Evolutionary conservation across 2,113 vertebrate genomes (phyloP).

Genomic region (Sitta europaea): DNA sequence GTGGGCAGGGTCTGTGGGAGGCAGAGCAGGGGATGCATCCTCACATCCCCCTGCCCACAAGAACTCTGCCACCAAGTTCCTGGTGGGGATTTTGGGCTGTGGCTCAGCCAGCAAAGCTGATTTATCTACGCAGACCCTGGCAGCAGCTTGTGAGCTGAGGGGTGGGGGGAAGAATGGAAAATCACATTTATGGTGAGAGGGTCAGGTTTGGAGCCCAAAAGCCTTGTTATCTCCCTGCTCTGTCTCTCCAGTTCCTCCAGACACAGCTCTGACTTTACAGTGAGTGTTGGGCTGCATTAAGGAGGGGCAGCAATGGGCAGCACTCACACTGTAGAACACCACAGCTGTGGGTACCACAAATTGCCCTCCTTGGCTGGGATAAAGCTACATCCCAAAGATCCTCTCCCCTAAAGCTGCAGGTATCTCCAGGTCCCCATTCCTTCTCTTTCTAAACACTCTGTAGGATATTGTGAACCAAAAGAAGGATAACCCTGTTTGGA

Average conservation of each 20-base stretch:
- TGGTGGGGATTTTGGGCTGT: not conserved
- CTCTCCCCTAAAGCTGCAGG: not conserved
- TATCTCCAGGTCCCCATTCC: not conserved
- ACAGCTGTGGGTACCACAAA: not conserved
- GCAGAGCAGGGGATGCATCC: not conserved
- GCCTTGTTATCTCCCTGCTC: not conserved
- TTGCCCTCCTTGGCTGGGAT: not conserved
- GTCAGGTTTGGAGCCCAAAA: not conserved
- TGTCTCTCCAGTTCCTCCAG: not conserved
- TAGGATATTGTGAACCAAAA: not conserved
- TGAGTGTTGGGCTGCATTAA: accelerated
- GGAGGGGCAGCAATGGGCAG: not conserved
- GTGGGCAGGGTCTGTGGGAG: not conserved
- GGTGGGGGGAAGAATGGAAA: not conserved
- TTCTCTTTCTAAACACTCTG: not conserved
- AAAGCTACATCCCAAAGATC: not conserved
- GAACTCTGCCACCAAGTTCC: not conserved
- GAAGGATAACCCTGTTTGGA: not conserved
- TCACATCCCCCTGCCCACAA: not conserved
- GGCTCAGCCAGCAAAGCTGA: not conserved
- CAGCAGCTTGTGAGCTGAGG: not conserved
- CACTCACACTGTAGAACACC: not conserved
- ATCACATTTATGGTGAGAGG: not conserved
- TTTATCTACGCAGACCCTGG: not conserved
- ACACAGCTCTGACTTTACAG: not conserved